phyloP scores from a whole-genome alignment of 2,797 vertebrate genomes.

The Phataginus tricuspis region DNA sequence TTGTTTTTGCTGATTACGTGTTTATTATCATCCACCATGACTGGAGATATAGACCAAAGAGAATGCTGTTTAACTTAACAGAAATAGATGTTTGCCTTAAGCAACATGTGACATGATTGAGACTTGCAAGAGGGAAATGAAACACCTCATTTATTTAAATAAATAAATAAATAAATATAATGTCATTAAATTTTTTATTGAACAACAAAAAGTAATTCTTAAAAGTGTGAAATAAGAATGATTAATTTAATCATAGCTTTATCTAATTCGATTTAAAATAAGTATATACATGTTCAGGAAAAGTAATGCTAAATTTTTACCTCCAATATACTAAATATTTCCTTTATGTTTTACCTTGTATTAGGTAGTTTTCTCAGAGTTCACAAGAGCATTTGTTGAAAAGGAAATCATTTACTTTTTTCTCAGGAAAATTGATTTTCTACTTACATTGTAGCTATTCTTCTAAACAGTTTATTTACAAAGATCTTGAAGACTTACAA shows the following conservation, averaged over 20 bases:
- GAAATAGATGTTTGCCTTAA: neutral
- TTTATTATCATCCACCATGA: neutral
- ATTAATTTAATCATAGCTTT: neutral
- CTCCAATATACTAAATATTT: neutral
- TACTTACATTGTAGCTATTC: neutral
- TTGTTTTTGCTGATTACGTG: neutral
- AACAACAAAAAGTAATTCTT: neutral
- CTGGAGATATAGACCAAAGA: neutral
- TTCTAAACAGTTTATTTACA: neutral
- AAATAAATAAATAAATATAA: neutral
- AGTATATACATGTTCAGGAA: neutral
- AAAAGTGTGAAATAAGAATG: neutral
- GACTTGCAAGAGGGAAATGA: neutral
- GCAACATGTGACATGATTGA: neutral
- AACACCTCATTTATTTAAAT: neutral
- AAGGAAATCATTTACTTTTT: neutral
- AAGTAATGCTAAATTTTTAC: neutral
- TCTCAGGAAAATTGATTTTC: neutral
- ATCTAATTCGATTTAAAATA: neutral
- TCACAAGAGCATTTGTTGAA: neutral
- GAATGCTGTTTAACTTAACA: neutral
- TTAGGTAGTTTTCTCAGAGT: neutral
- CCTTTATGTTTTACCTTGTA: neutral
- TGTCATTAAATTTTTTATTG: neutral
- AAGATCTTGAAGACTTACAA: neutral